Conservation (phyloP, 2,888 invertebrate species). For the Ectemnius cavifrons region DNA sequence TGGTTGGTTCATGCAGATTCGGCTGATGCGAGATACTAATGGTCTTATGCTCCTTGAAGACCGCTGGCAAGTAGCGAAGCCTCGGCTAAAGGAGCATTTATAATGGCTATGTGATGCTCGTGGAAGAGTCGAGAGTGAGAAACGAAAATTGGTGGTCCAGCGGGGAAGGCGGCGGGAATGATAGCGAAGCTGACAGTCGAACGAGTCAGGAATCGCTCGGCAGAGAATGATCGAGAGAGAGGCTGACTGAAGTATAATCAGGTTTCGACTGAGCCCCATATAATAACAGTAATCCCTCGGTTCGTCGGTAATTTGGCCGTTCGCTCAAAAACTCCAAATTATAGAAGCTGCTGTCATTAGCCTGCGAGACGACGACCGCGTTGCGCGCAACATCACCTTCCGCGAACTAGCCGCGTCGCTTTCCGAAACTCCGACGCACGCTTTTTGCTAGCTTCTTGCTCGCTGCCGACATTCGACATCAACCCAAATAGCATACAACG, state of each 20-base stretch:
- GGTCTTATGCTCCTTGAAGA: too few species aligned
- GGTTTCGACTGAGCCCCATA: slow-evolving; percentile 73
- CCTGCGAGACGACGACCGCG: slow-evolving; percentile 25
- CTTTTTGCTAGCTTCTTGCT: too few species aligned
- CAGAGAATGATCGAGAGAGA: slow-evolving; percentile 66
- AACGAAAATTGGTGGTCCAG: neutral
- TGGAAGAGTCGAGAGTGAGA: neutral
- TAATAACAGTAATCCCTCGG: slow-evolving; percentile 78
- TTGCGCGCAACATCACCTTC: slow-evolving; percentile 45
- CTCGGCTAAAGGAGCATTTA: slow-evolving; percentile 47
- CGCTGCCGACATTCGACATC: too few species aligned
- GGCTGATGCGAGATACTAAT: too few species aligned
- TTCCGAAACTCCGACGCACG: slow-evolving; percentile 48
- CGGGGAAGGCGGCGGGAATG: slow-evolving; percentile 35
- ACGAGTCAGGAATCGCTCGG: slow-evolving; percentile 31
- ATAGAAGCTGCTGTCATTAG: slow-evolving; percentile 78
- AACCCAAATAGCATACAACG: too few species aligned
- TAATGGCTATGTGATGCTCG: too few species aligned
- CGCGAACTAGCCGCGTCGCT: slow-evolving; percentile 57
- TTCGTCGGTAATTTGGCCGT: slow-evolving; percentile 76
- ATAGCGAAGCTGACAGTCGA: slow-evolving; percentile 69
- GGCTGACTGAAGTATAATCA: slow-evolving; percentile 76
- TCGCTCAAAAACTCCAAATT: slow-evolving; percentile 77
- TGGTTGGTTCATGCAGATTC: too few species aligned
- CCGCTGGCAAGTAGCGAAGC: too few species aligned